phyloP scores from a whole-genome alignment of 2,888 invertebrate species.

The Drosophila kanekoi region DNA sequence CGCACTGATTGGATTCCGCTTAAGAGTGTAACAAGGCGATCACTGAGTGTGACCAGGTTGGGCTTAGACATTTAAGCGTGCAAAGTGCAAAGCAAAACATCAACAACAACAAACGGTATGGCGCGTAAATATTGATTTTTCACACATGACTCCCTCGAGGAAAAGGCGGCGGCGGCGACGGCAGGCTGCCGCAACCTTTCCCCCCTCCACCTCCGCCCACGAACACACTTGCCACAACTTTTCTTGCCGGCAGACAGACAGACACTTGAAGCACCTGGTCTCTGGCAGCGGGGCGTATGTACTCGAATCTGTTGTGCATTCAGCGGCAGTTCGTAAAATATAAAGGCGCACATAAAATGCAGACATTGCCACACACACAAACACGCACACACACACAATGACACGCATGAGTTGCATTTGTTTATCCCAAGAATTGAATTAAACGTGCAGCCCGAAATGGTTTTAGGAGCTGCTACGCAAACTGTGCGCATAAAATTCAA shows the following conservation, averaged over 20 bases:
- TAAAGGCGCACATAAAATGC: constrained; percentile 53
- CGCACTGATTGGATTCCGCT: neutral
- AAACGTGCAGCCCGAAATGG: constrained; percentile 34
- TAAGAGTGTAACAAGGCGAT: constrained; percentile 1
- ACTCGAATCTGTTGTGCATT: constrained; percentile 56
- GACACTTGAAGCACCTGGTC: constrained; percentile 53
- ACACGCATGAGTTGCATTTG: constrained; percentile 73
- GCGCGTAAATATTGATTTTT: constrained; percentile 83
- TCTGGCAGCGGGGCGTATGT: neutral
- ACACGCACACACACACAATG: constrained; percentile 41
- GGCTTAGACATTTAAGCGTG: constrained; percentile 3
- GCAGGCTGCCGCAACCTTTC: constrained; percentile 12
- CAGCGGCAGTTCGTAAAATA: constrained; percentile 59
- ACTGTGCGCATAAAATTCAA: constrained; percentile 26
- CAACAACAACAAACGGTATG: constrained; percentile 36
- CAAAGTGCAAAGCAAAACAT: constrained; percentile 23
- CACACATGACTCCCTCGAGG: constrained; percentile 63
- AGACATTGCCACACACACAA: constrained; percentile 43
- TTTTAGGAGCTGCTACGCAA: constrained; percentile 21
- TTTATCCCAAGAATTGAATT: constrained; percentile 56
- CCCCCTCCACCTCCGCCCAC: neutral
- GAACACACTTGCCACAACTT: constrained; percentile 33
- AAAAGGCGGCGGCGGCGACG: constrained; percentile 29
- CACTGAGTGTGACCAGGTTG: constrained; percentile 30
- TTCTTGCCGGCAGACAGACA: constrained; percentile 39